phyloP scores from a whole-genome alignment of 2,888 invertebrate genomes.

The Noctua janthe region DNA sequence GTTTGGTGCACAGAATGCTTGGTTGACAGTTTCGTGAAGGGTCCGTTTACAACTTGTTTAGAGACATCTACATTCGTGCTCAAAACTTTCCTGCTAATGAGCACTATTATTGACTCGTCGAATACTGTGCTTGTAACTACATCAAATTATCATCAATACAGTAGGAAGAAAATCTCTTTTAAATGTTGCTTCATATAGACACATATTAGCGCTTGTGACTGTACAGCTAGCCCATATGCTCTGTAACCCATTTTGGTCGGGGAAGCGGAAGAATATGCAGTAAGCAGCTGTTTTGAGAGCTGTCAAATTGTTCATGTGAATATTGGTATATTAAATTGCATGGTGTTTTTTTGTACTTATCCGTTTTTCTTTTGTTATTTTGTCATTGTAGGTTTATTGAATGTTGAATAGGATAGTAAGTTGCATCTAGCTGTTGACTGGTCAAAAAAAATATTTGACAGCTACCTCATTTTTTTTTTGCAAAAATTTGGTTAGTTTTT shows the following conservation, averaged over 20 bases:
- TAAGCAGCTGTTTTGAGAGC: conserved; percentile 28
- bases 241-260: conserved; percentile 49
- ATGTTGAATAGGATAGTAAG: not conserved
- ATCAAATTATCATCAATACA: too few relatives aligned
- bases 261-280: conserved; percentile 51
- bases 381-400: not conserved
- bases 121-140: too few relatives aligned
- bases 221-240: conserved; percentile 29
- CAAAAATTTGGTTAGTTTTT: not conserved
- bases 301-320: conserved; percentile 8
- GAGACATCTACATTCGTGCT: too few relatives aligned
- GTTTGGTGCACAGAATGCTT: too few relatives aligned
- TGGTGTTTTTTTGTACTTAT: not conserved
- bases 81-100: too few relatives aligned
- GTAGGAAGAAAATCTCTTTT: not conserved
- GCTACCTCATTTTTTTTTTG: not conserved
- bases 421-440: not conserved
- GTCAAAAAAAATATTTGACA: not conserved
- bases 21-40: too few relatives aligned
- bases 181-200: not conserved
- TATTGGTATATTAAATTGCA: conserved; percentile 30
- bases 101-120: too few relatives aligned
- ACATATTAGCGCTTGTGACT: too few relatives aligned
- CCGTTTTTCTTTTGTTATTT: conserved; percentile 1
- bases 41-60: too few relatives aligned